These are phyloP conservation scores for Ibycter americanus DNA, from an alignment of 2,797 vertebrate genomes.

Conservation along the genomic window DNA sequence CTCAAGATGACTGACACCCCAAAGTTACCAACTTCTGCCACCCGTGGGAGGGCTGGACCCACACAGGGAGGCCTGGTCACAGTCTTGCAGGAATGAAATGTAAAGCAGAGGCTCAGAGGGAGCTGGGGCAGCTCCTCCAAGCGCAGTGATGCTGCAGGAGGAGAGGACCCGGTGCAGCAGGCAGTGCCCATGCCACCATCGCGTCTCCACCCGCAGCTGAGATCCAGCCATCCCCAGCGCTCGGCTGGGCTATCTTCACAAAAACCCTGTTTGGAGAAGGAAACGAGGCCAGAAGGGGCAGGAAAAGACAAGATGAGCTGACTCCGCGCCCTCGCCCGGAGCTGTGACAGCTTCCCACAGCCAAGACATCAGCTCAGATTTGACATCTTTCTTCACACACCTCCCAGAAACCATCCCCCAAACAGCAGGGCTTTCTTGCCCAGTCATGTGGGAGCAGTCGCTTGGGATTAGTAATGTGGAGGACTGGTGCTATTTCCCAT, in stretches of 20 bases:
- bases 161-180: neutral
- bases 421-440: neutral
- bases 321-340: conserved; percentile 4
- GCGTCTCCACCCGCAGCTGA: neutral
- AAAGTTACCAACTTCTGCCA: neutral
- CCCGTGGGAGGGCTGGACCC: neutral
- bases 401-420: neutral
- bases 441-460: neutral
- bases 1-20: accelerated
- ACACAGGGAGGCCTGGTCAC: neutral
- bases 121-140: neutral
- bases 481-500: neutral
- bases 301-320: conserved; percentile 7
- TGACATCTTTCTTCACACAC: neutral
- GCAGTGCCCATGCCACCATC: neutral
- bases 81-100: accelerated
- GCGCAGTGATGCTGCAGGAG: accelerated
- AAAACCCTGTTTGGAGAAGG: neutral
- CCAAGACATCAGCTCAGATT: neutral
- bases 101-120: neutral
- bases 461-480: neutral
- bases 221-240: neutral
- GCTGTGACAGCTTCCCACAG: neutral
- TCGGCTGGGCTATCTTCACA: neutral
- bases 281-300: neutral